Evolutionary conservation across 1,140 invertebrate species (phyloP), one percentile per base, ranked within the genome.

Genomic region (Atta colombica): DNA sequence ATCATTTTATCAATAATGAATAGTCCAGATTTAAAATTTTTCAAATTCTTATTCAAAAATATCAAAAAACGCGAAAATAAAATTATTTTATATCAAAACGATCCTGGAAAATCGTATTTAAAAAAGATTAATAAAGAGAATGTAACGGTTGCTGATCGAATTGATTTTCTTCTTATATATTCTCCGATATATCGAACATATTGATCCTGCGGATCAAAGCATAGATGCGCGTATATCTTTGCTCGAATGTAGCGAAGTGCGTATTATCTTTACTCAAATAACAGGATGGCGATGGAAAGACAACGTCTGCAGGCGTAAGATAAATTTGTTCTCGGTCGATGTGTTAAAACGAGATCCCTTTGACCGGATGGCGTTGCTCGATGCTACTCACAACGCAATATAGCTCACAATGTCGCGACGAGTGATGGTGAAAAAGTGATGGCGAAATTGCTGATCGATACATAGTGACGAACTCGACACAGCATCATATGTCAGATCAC

Each of bases 231-330:
- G 45, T 21, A 49, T 78, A 53, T 35, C 28, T 35, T 58, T 81
- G 21, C 49, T 21, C 21, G 65, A 55, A 69, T 45, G 45, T 80
- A 55, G 49, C 45, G n/a, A 55, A 71, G 63, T 58, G 65, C 31
- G 65, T 81, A 39, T 55, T 8, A 51, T 49, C 53, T 74, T 82
- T 74, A 82, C 80, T 84, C 14, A 55, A 74, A 84, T 84, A 84
- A 84, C 55, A 84, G 35, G 77, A 61, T 77, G 85, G 72, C 88
- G 88, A 90, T 90, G 77, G 14, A 84, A 87, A 87, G 88, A 90
- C 88, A 90, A 90, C 75, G 88, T 90, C 89, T 90, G 88, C 75
- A 21, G 63, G 61, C 35, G 63, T 77, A 90, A 90, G 89, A 90
- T 90, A 90, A 90, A 90, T 90, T 90, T 85, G 77, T 90, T 90